Base-by-base conservation (phyloP, 37 sponge, comb jelly and placozoan genomes). In the Spongilla lacustris region DNA sequence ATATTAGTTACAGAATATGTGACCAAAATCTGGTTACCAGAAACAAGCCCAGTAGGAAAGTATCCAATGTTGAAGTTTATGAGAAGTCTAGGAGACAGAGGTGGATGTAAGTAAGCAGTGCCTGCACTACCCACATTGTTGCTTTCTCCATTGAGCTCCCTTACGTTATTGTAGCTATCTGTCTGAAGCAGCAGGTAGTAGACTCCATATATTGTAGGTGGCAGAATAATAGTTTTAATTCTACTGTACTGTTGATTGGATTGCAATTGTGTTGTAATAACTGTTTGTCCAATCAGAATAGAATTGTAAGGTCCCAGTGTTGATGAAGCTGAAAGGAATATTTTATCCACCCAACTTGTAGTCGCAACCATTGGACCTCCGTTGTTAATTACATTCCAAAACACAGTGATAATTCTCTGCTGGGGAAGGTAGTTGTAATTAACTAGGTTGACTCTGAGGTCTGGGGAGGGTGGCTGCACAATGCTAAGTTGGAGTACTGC, bases 141-240 rank as follows among this genome's bases (percentile, higher is more conserved):
- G 49, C 68, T 71, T 33, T 85, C 85, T 68, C 78, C 85, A 36
- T n/a, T 36, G 5, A 77, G 25, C 69, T 85, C 85, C 9, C 67
- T 14, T 4, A 85, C 58, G 23, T 8, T 36, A 34, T 85, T 85
- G 36, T 41, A 26, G 70, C 58, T 77, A 36, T 85, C 85, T 13
- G 25, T 27, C 69, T 69, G 49, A 23, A 77, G 70, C 41, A 30
- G 34, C 29, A 85, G 48, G 32, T 69, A 77, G 12, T 74, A 77
- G 9, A 30, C n/a, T 27, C 85, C 85, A 27, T 14, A 30, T 4
- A 68, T 23, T 8, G 24, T 77, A 25, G 69, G 4, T 2, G 78
- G 85, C 2, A 85, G 11, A 13, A 85, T 17, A 24, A 85, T n/a
- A 37, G 41, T 68, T 19, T 2, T 34, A 26, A 30, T 36, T 10